These are phyloP conservation scores for Acanthosoma haemorrhoidale DNA, from an alignment of 2,888 invertebrate species.

Conservation along the genomic window DNA sequence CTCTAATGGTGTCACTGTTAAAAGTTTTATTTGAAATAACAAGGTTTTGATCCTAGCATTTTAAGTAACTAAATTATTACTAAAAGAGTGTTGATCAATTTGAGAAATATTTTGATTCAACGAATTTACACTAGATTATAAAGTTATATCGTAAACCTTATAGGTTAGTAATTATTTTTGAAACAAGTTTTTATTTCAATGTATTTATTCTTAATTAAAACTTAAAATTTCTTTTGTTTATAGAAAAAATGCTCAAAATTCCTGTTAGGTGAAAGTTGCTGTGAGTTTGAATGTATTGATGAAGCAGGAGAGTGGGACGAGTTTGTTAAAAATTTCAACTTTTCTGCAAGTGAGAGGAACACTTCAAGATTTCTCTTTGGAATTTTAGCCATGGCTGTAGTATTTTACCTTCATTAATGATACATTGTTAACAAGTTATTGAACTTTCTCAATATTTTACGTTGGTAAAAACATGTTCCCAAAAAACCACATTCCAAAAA, in stretches of 20 bases:
- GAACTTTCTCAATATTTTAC: neutral
- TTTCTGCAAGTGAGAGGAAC: neutral
- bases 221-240: neutral
- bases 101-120: too few species aligned
- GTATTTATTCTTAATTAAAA: too few species aligned
- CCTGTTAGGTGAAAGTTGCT: conserved; percentile 76
- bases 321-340: conserved; percentile 64
- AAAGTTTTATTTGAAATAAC: too few species aligned
- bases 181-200: too few species aligned
- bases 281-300: conserved; percentile 83
- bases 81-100: too few species aligned
- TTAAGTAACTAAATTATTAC: too few species aligned
- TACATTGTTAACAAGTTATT: too few species aligned
- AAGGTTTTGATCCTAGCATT: too few species aligned
- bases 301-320: conserved; percentile 42
- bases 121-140: too few species aligned
- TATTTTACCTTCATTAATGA: neutral
- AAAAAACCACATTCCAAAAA: neutral
- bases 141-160: too few species aligned
- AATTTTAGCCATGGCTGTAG: neutral
- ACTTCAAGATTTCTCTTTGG: neutral
- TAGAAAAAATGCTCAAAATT: conserved; percentile 77
- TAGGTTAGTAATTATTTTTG: too few species aligned
- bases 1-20: too few species aligned
- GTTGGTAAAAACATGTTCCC: neutral